phyloP scores from a whole-genome alignment of 2,113 vertebrate species.

The Falcunculus frontatus region DNA sequence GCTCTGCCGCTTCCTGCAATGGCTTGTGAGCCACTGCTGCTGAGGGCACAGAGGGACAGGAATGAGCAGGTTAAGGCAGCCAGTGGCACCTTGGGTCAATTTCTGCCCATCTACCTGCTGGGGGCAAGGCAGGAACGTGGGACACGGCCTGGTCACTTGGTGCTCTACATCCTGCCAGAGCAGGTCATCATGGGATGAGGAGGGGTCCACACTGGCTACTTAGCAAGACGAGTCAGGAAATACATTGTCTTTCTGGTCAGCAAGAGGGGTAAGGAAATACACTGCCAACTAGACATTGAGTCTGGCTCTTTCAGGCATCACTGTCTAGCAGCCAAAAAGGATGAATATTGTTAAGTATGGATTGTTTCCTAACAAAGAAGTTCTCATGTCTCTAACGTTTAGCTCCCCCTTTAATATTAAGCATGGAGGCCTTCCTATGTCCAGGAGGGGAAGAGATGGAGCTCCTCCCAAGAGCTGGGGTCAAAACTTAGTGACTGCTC shows the following conservation, averaged over 20 bases:
- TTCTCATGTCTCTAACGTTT: fast-evolving
- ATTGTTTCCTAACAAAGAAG: background rate
- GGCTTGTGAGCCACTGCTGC: background rate
- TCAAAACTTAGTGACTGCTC: background rate
- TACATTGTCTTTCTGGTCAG: background rate
- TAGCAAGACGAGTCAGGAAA: no score
- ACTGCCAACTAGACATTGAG: fast-evolving
- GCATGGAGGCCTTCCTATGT: background rate
- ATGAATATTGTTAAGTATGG: background rate
- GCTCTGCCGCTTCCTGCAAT: fast-evolving
- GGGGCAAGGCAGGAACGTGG: fast-evolving
- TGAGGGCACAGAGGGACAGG: background rate
- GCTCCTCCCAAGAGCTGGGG: background rate
- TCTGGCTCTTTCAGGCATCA: background rate
- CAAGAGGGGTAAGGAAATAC: background rate
- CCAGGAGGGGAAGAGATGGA: background rate
- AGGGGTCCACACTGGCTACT: fast-evolving
- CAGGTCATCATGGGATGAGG: fast-evolving
- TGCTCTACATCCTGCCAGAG: fast-evolving
- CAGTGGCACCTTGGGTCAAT: fast-evolving
- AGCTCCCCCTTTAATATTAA: background rate
- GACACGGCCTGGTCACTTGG: fast-evolving
- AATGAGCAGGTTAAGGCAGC: background rate
- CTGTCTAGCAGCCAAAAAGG: background rate
- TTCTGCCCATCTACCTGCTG: background rate